Evolutionary conservation across 2,113 vertebrate species (phyloP).

Genomic region (Potamarius usumacintae): DNA sequence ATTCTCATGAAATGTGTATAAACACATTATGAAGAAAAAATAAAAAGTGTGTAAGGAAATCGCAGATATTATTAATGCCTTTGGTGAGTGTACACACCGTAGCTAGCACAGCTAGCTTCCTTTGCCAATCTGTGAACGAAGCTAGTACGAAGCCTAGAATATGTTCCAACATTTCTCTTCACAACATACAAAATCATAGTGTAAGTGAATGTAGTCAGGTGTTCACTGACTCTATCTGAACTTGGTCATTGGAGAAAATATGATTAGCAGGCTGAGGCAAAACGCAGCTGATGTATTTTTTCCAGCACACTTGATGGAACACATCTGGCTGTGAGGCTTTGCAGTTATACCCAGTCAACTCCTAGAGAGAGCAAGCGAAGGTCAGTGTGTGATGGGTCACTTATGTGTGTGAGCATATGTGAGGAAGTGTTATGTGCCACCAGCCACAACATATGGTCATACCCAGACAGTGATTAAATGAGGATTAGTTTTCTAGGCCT

Average conservation of each 20-base stretch:
- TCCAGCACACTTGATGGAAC: constrained; percentile 21
- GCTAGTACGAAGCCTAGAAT: neutral
- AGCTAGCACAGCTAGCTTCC: neutral
- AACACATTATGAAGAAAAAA: neutral
- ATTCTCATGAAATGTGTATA: neutral
- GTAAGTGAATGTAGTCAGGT: constrained; percentile 21
- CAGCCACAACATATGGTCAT: constrained; percentile 39
- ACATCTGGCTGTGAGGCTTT: constrained; percentile 34
- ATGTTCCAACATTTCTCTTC: neutral
- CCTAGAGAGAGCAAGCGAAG: neutral
- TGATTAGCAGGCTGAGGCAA: constrained; percentile 5
- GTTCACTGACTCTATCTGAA: neutral
- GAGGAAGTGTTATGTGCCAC: constrained; percentile 34
- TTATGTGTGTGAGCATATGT: constrained; percentile 18
- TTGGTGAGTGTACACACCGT: neutral
- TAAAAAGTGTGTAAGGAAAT: neutral
- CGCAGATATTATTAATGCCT: neutral
- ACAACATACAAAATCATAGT: neutral
- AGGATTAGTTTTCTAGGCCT: constrained; percentile 27
- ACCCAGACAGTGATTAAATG: constrained; percentile 41
- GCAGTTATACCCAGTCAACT: constrained; percentile 12
- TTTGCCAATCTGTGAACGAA: neutral
- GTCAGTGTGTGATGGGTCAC: neutral
- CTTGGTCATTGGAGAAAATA: constrained; percentile 21
- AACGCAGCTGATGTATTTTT: constrained; percentile 20